Base-by-base conservation (phyloP, 1,140 invertebrate genomes). In the Schlechtendalia chinensis region DNA sequence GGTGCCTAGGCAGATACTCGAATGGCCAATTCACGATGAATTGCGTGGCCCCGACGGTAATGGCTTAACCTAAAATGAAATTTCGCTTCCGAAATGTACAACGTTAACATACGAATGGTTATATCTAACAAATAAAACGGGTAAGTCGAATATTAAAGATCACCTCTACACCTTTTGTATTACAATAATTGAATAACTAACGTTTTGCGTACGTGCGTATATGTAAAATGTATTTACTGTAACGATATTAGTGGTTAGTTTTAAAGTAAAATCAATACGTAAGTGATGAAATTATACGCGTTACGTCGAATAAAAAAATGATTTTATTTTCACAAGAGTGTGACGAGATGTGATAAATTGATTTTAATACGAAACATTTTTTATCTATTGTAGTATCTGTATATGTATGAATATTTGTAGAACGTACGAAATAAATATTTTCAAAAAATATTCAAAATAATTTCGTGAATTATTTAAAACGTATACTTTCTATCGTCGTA, bases 91-190 rank as follows among this genome's bases (percentile, higher is more conserved):
- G 24, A 72, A 29, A 54, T 22, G 47, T 72, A 29, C 19, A 54
- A 54, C 53, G 69, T 72, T 72, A 54, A 72, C 24, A 72, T 72
- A 54, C 50, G 22, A 72, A 72, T 29, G 69, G 50, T 72, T 54
- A 5, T 72, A 54, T 32, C 69, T 10, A 27, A 54, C 24, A 29
- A 53, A 72, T 72, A 53, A 54, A 72, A 72, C 5, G 17, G 10
- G 8, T n/a, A 71, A 19, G 5, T 29, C 6, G 17, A 71, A 71
- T 50, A 5, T 3, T 54, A 14, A 17, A 1, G 10, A 54, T 17
- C 69, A n/a, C 24, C 50, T 69, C 10, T 69, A 27, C 17, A 27
- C 45, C 45, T 54, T 54, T 53, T 71, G n/a, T n/a, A 27, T 27
- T 53, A 29, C 24, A 32, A 50, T 53, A 71, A 71, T 71, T 69